Base-by-base conservation (phyloP, 2,888 invertebrate genomes). In the Rhingia rostrata region DNA sequence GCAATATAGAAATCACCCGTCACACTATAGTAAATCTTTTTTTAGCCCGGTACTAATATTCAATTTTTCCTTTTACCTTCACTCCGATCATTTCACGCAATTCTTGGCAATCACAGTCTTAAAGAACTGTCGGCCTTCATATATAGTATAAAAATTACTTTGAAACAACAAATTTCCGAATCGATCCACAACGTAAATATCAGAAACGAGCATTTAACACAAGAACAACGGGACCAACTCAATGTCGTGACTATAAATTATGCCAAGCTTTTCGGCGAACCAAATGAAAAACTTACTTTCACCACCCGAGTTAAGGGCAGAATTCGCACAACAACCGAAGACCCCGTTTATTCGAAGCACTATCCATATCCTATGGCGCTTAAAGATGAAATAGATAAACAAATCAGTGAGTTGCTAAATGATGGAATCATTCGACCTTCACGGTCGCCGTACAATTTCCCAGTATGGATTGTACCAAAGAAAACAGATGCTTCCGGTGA, bases 101-200 rank as follows among this genome's bases (percentile, higher is more conserved):
- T 81, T 43, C 53, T 75, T 7, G 81, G 69, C 10, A 75, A 81
- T 32, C 70, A 81, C 33, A 63, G 61, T 22, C 58, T 77, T 14
- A 72, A 64, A 22, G 63, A 81, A 43, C 64, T 81, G 2, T 47
- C 58, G 10, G 67, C 69, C 4, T 45, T 69, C n/a, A 77, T 81
- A 9, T 60, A 64, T n/a, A 61, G 37, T 30, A 53, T 39, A 39
- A 66, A 63, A 63, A n/a, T 61, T 30, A 69, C 14, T 30, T 12
- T 75, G 12, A 72, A 72, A 43, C 58, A 79, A 63, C 64, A 58
- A 39, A 35, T 73, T 14, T 66, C 67, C 3, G 49, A 72, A 49
- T 39, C 66, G n/a, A 53, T 80, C 6, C 30, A 69, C 30, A 60
- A 43, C 10, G 43, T 73, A n/a, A 56, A 56, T 41, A 14, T 72